A percentile compares a stretch with the other conserved stretches of the same genome.
These are phyloP conservation scores for Acleris holmiana DNA, from an alignment of 2,888 invertebrate species.

Conservation along the genomic window DNA sequence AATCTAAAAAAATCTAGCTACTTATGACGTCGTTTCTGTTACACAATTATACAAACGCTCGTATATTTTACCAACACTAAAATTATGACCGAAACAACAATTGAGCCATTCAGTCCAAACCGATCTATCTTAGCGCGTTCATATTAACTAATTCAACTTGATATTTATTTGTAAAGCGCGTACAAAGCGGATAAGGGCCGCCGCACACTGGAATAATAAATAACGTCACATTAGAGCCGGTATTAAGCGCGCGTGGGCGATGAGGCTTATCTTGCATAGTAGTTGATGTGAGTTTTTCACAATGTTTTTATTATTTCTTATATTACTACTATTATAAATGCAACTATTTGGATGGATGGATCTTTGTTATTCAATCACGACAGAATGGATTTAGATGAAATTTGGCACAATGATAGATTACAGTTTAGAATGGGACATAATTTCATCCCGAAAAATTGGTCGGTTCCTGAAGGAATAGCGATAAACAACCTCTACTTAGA, in stretches of 20 bases:
- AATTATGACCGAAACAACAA: conserved; percentile 42
- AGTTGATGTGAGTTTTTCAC: conserved; percentile 45
- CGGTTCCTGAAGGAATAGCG: too few species aligned
- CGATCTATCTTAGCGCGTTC: conserved; percentile 58
- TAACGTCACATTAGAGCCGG: conserved; percentile 73
- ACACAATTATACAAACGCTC: background rate
- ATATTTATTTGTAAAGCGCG: conserved; percentile 61
- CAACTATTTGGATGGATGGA: too few species aligned
- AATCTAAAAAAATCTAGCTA: too few species aligned
- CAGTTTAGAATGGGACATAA: too few species aligned
- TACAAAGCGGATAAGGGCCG: conserved; percentile 69
- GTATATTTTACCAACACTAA: conserved; percentile 13
- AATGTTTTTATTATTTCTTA: background rate
- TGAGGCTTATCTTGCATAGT: conserved; percentile 40
- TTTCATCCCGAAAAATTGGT: too few species aligned
- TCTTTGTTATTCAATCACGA: too few species aligned
- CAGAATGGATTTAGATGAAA: too few species aligned
- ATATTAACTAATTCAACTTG: conserved; percentile 64
- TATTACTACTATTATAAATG: too few species aligned
- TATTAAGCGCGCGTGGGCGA: conserved; percentile 60
- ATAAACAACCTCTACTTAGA: too few species aligned
- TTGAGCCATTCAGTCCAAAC: conserved; percentile 50
- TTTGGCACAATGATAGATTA: too few species aligned
- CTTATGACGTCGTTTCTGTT: too few species aligned
- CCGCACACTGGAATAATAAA: conserved; percentile 68